Conservation (phyloP, 1,140 invertebrate genomes). For the Bombus waltoni region DNA sequence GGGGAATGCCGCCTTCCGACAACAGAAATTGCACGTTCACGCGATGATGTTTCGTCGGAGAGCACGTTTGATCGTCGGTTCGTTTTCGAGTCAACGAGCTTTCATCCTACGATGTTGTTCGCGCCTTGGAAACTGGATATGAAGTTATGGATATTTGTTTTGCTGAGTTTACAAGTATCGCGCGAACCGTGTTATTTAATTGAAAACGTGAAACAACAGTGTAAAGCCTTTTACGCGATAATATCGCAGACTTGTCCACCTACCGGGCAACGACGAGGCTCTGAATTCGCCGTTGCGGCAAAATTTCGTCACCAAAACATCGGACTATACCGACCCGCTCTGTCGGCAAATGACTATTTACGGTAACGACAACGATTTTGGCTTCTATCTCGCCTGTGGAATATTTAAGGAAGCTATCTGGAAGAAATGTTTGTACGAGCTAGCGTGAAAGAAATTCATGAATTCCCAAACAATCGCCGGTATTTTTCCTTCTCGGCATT, state of each 20-base stretch:
- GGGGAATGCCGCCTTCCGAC: background rate
- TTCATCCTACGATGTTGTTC: background rate
- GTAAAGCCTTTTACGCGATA: background rate
- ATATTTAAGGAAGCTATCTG: constrained; percentile 27
- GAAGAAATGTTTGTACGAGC: background rate
- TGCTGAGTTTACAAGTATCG: background rate
- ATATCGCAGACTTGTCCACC: background rate
- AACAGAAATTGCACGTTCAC: constrained; percentile 13
- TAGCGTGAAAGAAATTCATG: constrained; percentile 1
- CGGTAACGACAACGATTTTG: constrained; percentile 13
- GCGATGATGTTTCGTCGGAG: background rate
- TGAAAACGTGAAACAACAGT: background rate
- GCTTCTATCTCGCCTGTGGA: background rate
- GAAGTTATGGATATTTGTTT: background rate
- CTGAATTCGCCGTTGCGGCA: background rate
- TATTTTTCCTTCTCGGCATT: background rate
- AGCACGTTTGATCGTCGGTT: background rate
- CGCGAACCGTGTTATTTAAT: background rate
- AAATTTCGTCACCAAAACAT: constrained; percentile 16
- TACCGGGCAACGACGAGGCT: background rate
- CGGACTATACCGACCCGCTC: background rate
- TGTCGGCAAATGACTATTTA: constrained; percentile 24
- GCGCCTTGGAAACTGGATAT: background rate
- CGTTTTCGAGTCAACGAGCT: background rate
- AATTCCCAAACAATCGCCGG: background rate